Base-by-base conservation (phyloP, 2,888 invertebrate species). In the Linnaemya vulpina region DNA sequence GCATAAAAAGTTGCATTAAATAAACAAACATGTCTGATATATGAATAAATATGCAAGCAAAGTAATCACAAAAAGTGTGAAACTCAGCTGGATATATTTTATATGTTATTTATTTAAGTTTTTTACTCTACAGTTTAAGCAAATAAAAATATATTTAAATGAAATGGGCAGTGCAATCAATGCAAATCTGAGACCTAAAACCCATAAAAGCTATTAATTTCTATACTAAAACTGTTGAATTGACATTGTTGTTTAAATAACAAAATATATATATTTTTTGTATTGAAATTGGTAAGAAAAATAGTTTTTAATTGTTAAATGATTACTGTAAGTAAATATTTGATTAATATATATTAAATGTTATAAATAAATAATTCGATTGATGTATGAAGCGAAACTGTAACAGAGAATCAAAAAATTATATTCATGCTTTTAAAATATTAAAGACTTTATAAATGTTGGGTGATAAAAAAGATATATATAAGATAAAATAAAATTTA, bases 1-100 rank as follows among this genome's bases (percentile, higher is more conserved):
- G 30, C 20, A 78, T 53, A 78, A 78, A 78, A 68, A 67, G 22
- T n/a, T 8, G 65, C 46, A 70, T 62, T 70, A 70, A 78, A 70
- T 9, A 70, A 71, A 71, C 13, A 70, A 71, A 78, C 78, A 70
- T 22, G 40, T n/a, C 62, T 35, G 53, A 51, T 35, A 78, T 71
- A 43, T 49, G 55, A 65, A 71, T 79, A 62, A 62, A 20, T 30
- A 20, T 60, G 20, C 30, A 51, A 38, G 51, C 60, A 60, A 25
- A 46, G 35, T 71, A 53, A 58, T 80, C 40, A 30, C 22, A 80
- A 74, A 80, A 74, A 67, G 80, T 80, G 74, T 80, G 51, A 80
- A 80, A 80, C 51, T 74, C 74, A 80, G 80, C 74, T 74, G 74
- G 67, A 46, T 78, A 15, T 30, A 3, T 30, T 30, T 2, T 55